Base-by-base conservation (phyloP, 2,888 invertebrate species). In the Imbricaverruca yamaguchii region DNA sequence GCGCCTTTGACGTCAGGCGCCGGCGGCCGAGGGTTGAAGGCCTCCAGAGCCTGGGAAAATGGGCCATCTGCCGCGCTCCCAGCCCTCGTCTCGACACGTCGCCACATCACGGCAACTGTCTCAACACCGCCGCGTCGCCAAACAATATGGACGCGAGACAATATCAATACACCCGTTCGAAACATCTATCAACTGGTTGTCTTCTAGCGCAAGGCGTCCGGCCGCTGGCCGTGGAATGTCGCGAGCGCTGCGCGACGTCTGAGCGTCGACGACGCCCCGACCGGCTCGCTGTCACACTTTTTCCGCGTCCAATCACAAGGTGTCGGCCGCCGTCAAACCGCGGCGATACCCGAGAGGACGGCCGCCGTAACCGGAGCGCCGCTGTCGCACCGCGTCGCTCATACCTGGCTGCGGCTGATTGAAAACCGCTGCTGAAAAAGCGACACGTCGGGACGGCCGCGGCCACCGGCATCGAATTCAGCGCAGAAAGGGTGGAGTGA, bases 371-470 rank as follows among this genome's bases (percentile, higher is more conserved):
- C 74, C 15, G 23, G 74, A 74, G 74, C 74, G 53, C 18, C 55
- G 53, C 53, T 23, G 74, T 74, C 74, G 55, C 53, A 53, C 9
- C 39, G 8, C 9, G 55, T 74, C 74, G 74, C 55, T 74, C 74
- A 74, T 74, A 74, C 74, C 74, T 74, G 74, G 74, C 74, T 74
- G 74, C 23, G 21, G 53, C 74, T 74, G 74, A 74, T 74, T 74
- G 74, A 74, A 74, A 74, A 53, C 53, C 55, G 53, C 53, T 7
- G 59, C 53, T 21, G 53, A 74, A 74, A 74, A 74, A 74, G 18
- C 74, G 55, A 21, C 69, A 39, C 69, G 25, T 39, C 39, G 39
- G 39, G 39, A 39, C 59, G 55, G 10, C 53, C 21, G 74, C 69
- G 21, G 74, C 74, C 23, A 0, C 18, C 53, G 39, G 74, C 7